phyloP scores from a whole-genome alignment of 1,140 invertebrate genomes.

The Brevipalpus yothersi region DNA sequence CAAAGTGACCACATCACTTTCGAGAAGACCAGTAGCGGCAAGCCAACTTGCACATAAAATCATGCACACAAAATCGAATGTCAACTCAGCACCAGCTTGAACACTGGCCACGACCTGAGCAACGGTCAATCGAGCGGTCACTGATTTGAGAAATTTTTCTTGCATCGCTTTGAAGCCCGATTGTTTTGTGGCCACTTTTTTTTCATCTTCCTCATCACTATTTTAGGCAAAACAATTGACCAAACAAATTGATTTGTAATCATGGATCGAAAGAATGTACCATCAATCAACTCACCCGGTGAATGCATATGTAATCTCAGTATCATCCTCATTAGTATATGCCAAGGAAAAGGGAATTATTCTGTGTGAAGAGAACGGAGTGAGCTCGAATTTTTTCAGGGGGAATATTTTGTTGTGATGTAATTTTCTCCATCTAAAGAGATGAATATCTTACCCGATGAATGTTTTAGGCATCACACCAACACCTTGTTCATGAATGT shows the following conservation, averaged over 20 bases:
- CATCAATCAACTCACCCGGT: no score
- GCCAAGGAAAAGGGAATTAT: background rate
- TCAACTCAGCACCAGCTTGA: constrained; percentile 40
- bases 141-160: constrained; percentile 21
- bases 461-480: background rate
- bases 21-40: constrained; percentile 44
- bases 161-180: constrained; percentile 12
- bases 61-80: constrained; percentile 44
- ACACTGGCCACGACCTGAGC: constrained; percentile 53
- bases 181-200: background rate
- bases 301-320: background rate
- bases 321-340: background rate
- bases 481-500: constrained; percentile 3
- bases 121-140: constrained; percentile 45
- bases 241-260: background rate
- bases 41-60: constrained; percentile 15
- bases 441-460: background rate
- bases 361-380: background rate
- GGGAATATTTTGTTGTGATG: background rate
- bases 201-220: background rate
- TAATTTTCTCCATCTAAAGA: no score
- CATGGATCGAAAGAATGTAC: background rate
- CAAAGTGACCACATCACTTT: constrained; percentile 24
- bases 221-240: background rate
- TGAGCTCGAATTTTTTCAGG: background rate